Evolutionary conservation across 2,888 invertebrate species (phyloP).

Genomic region (Torymus tubicola): DNA sequence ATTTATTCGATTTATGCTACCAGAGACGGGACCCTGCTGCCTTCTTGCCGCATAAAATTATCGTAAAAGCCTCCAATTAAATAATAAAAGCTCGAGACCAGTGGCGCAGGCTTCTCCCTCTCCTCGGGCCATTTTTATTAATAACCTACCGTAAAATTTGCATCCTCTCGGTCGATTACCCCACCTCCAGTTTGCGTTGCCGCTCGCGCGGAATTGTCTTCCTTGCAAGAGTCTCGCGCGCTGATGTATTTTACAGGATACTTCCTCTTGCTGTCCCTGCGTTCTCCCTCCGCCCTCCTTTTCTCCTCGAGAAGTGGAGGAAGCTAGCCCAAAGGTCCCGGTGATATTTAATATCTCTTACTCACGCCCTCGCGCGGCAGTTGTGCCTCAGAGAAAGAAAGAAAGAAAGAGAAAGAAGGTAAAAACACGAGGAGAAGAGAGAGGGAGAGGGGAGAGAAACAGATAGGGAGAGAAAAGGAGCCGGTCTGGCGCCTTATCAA

Average conservation of each 20-base stretch:
- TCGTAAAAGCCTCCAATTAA: slow-evolving; percentile 41
- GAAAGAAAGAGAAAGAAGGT: slow-evolving; percentile 19
- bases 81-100: slow-evolving; percentile 15
- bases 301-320: slow-evolving; percentile 1
- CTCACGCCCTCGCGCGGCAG: slow-evolving; percentile 56
- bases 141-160: slow-evolving; percentile 46
- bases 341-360: slow-evolving; percentile 66
- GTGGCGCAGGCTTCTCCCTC: not conserved
- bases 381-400: slow-evolving; percentile 50
- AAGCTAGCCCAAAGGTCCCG: slow-evolving; percentile 24
- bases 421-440: slow-evolving; percentile 1
- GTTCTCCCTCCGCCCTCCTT: slow-evolving; percentile 4
- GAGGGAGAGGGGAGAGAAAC: slow-evolving; percentile 31
- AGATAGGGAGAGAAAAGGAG: slow-evolving; percentile 46
- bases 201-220: not conserved
- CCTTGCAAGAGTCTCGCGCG: not conserved
- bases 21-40: not conserved
- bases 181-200: not conserved
- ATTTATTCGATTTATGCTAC: slow-evolving; percentile 32
- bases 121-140: slow-evolving; percentile 45
- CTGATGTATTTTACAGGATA: slow-evolving; percentile 52
- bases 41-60: slow-evolving; percentile 40
- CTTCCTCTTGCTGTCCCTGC: not conserved
- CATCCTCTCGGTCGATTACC: slow-evolving; percentile 30
- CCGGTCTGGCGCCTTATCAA: slow-evolving; percentile 69